Evolutionary conservation across 30 jellyfish, hydroid and myxozoan species (phyloP), one percentile per base, ranked within the genome.

Genomic region (Pelagia noctiluca): DNA sequence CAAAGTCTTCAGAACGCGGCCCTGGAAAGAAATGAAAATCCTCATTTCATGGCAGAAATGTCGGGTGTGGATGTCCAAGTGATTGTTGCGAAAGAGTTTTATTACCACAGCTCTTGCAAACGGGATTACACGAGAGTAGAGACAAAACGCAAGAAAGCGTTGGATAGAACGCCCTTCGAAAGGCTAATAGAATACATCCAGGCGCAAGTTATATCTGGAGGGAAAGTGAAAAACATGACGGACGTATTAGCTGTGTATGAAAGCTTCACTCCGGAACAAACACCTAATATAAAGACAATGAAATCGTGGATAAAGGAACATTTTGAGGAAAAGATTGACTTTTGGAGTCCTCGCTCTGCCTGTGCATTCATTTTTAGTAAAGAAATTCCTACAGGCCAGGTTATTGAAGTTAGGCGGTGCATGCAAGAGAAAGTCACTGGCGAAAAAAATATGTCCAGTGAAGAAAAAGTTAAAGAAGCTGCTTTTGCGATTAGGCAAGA

Each of bases 401-500:
- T 71, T 13, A 42, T 35, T 22, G 77, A 71, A 33, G 11, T 71
- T 12, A 18, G 25, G 13, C 26, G 10, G 69, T 19, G 75, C 5
- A 31, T 31, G 29, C 5, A 16, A 71, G 10, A 35, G 12, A 71
- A 35, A 23, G 24, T 22, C 37, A 13, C 67, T 23, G 69, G 18
- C 30, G 19, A 19, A 35, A 61, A 19, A 32, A 33, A 16, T 42
- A 8, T 42, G 16, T 16, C 57, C 16, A 4, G 16, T 30, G 25
- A 5, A 60, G 34, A 60, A 26, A 8, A n/a, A 47, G 71, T 82
- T 35, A 69, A 35, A 33, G 89, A 68, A 11, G 79, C 30, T 1
- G 92, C 88, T 1, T 80, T 0, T 3, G n/a, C 23, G 1, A 68
- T 82, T 4, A 37, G 83, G 63, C 26, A 64, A 1, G 92, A 82